These are phyloP conservation scores for Eleginops maclovinus DNA, from an alignment of 2,113 vertebrate species.

Conservation along the genomic window DNA sequence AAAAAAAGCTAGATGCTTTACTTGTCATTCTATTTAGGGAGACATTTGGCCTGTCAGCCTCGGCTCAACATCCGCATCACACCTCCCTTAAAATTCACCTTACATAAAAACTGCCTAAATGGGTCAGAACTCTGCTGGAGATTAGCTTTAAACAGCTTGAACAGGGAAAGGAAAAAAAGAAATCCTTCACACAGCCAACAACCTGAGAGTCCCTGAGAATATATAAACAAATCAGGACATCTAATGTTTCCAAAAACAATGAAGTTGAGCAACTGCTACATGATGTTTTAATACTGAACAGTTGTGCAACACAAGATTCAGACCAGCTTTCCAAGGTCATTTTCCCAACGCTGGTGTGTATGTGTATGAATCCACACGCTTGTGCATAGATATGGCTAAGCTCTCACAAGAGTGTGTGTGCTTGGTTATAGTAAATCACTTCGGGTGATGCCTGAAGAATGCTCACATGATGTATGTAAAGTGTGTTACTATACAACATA, in stretches of 20 bases:
- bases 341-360: constrained; percentile 43
- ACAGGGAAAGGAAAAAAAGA: constrained; percentile 27
- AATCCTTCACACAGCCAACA: constrained; percentile 46
- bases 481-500: constrained; percentile 48
- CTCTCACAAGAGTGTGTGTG: constrained; percentile 13
- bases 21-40: constrained; percentile 64
- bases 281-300: constrained; percentile 35
- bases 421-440: constrained; percentile 27
- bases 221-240: constrained; percentile 43
- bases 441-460: constrained; percentile 29
- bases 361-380: not conserved
- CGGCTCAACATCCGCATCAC: constrained; percentile 48
- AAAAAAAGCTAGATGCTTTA: constrained; percentile 61
- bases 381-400: constrained; percentile 11
- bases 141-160: constrained; percentile 52
- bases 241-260: constrained; percentile 40
- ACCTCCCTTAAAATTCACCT: constrained; percentile 54
- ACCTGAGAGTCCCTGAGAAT: constrained; percentile 48
- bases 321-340: constrained; percentile 18
- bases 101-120: constrained; percentile 62
- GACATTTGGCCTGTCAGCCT: constrained; percentile 61
- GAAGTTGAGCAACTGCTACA: constrained; percentile 39
- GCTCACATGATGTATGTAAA: constrained; percentile 41
- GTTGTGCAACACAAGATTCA: constrained; percentile 49
- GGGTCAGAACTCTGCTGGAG: constrained; percentile 74